Evolutionary conservation across 1,140 invertebrate species (phyloP).

Genomic region (Drosophila melanica): DNA sequence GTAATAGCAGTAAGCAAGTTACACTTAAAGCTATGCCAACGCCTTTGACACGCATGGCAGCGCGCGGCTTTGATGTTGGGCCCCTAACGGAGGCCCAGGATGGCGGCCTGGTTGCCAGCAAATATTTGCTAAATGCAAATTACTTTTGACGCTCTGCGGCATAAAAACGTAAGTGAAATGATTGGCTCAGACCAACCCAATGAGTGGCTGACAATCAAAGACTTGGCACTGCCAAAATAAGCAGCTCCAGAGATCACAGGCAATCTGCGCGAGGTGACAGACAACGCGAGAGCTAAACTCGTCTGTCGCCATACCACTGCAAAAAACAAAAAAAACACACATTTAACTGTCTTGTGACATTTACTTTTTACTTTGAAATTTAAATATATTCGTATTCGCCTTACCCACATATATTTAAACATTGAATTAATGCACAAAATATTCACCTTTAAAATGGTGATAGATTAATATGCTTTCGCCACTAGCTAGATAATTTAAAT

Average conservation of each 20-base stretch:
- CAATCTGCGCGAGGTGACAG: conserved; percentile 28
- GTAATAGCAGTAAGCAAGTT: conserved; percentile 57
- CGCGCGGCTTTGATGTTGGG: conserved; percentile 67
- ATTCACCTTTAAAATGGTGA: too few species aligned
- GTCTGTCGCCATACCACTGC: conserved; percentile 9
- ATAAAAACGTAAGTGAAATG: conserved; percentile 62
- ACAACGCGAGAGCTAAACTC: not conserved
- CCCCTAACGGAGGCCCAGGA: conserved; percentile 2
- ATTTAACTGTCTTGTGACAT: not conserved
- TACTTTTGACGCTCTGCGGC: conserved; percentile 75
- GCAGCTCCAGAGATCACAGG: conserved; percentile 34
- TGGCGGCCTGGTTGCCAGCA: conserved; percentile 32
- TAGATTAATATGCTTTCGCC: too few species aligned
- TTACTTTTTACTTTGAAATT: not conserved
- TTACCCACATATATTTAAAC: too few species aligned
- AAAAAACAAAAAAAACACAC: too few species aligned
- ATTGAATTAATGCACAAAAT: too few species aligned
- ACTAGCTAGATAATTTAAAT: too few species aligned
- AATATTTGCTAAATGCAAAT: conserved; percentile 81
- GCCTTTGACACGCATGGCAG: conserved; percentile 76
- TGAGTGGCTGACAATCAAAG: conserved; percentile 32
- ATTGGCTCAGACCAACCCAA: conserved; percentile 52
- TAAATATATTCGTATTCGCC: too few species aligned
- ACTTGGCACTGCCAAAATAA: conserved; percentile 15
- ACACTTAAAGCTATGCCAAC: conserved; percentile 73